A percentile compares a stretch with the other conserved stretches of the same genome.
Evolutionary conservation across 2,113 vertebrate species (phyloP).

Genomic region (Chinchilla lanigera): DNA sequence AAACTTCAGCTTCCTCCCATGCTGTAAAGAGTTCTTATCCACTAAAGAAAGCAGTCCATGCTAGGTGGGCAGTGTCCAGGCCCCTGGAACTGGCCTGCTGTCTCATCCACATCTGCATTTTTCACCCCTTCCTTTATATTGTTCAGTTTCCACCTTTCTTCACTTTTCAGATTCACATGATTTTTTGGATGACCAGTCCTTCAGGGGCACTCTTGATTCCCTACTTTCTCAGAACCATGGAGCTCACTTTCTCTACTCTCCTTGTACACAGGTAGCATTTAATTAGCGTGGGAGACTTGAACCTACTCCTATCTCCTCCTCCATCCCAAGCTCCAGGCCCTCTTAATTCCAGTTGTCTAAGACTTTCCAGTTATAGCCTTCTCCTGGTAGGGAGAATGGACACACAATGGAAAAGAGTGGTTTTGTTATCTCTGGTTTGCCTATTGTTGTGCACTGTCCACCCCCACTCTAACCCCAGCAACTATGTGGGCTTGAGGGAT

Average conservation of each 20-base stretch:
- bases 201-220: neutral
- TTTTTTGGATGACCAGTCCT: neutral
- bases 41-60: neutral
- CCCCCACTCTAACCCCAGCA: neutral
- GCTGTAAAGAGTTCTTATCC: neutral
- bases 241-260: neutral
- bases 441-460: no score
- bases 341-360: no score
- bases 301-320: neutral
- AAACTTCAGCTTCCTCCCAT: neutral
- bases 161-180: neutral
- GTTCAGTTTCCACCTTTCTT: neutral
- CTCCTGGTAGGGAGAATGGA: neutral
- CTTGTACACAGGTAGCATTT: neutral
- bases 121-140: neutral
- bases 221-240: neutral
- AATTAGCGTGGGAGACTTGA: neutral
- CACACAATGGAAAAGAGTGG: neutral
- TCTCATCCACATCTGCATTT: neutral
- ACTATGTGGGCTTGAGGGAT: neutral
- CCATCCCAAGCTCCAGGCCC: neutral
- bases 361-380: neutral
- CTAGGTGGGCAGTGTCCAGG: no score
- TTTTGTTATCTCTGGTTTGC: neutral
- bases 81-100: neutral